These are phyloP conservation scores for Parthenolecanium corni DNA, from an alignment of 2,888 invertebrate species.

Conservation along the genomic window DNA sequence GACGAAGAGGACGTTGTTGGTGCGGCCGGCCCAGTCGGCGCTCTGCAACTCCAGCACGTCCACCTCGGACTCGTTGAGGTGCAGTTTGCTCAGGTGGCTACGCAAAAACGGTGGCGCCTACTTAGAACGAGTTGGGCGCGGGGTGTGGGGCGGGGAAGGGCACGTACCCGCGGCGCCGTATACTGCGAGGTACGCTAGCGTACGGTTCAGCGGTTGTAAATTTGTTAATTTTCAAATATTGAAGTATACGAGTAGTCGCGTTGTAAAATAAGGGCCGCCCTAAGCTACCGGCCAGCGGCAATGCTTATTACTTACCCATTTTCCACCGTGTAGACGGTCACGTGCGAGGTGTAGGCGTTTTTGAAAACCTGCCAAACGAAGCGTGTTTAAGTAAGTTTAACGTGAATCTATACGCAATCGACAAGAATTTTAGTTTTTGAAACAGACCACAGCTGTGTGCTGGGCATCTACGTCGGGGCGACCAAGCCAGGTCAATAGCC, in stretches of 20 bases:
- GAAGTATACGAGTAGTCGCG: no score
- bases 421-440: no score
- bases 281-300: no score
- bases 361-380: slow-evolving; percentile 32
- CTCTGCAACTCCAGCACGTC: slow-evolving; percentile 50
- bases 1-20: slow-evolving; percentile 64
- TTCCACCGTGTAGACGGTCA: slow-evolving; percentile 81
- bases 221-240: no score
- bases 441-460: no score
- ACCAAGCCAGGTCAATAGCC: no score
- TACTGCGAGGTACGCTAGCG: no score
- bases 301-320: slow-evolving; percentile 44
- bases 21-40: slow-evolving; percentile 70
- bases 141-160: not conserved
- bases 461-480: no score
- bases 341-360: slow-evolving; percentile 67
- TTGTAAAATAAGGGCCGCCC: no score
- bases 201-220: no score
- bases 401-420: not conserved
- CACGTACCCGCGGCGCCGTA: no score
- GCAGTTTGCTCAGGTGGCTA: slow-evolving; percentile 12
- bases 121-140: not conserved
- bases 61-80: slow-evolving; percentile 13
- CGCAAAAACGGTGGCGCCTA: not conserved
- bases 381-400: slow-evolving; percentile 12